Percentiles rank a stretch among this genome's conserved stretches.
Conservation (phyloP, 1,140 invertebrate species). For the Caenorhabditis briggsae region DNA sequence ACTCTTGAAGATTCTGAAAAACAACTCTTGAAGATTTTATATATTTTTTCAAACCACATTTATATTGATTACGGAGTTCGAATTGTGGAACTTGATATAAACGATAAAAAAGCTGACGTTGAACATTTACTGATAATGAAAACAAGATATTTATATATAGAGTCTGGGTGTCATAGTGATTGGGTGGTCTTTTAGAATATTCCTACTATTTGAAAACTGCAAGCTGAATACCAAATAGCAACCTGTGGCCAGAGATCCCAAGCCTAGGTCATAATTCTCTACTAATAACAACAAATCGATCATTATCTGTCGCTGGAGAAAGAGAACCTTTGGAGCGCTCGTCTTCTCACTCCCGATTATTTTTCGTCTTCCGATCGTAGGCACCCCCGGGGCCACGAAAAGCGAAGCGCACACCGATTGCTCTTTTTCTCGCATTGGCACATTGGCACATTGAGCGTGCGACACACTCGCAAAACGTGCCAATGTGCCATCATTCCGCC, state of each 20-base stretch:
- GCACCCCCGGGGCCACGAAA: not conserved
- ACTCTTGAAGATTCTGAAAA: no score
- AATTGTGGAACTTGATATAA: no score
- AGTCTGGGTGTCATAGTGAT: no score
- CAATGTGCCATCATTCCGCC: constrained; percentile 50
- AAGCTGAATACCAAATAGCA: no score
- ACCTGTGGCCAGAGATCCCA: not conserved
- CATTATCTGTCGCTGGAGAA: constrained; percentile 16
- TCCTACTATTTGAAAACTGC: no score
- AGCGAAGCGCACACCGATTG: constrained; percentile 45
- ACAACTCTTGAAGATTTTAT: no score
- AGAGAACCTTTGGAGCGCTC: not conserved
- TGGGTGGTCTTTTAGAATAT: no score
- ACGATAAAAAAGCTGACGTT: no score
- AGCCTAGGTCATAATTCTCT: not conserved
- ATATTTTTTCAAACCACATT: no score
- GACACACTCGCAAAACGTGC: constrained; percentile 50
- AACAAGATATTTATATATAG: no score
- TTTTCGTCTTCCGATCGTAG: constrained; percentile 33
- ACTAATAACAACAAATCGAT: constrained; percentile 36
- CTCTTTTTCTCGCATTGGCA: constrained; percentile 55
- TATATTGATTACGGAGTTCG: no score
- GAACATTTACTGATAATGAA: not conserved
- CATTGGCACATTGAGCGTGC: constrained; percentile 55
- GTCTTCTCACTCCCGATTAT: constrained; percentile 25